Evolutionary conservation across 2,797 vertebrate species (phyloP), one percentile per base, ranked within the genome.

Genomic region (Meriones psammophilus): DNA sequence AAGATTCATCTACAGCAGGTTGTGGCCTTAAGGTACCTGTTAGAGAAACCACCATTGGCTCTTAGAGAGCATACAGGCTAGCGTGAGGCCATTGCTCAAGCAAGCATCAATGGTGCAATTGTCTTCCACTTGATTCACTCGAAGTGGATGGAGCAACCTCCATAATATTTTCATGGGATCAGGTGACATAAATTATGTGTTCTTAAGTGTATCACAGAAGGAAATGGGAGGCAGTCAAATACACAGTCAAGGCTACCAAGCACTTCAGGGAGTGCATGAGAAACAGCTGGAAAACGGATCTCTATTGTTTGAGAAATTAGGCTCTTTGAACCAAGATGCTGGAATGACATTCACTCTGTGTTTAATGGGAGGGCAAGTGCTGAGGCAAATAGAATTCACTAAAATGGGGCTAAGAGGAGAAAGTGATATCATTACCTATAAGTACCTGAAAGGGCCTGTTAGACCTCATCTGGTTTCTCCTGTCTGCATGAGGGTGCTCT

Each of bases 381-480:
- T 89, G 62, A 96, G 83, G 54, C 58, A 92, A 54, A 96, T 33
- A 36, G 33, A 96, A 80, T 80, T 50, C 81, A 94, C 15, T 50
- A 90, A 83, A 97, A 96, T 91, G 22, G 91, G 80, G 18, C 17
- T 30, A 42, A 92, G 64, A 84, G 2, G 84, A 95, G 33, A 62
- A 84, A 94, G 15, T 24, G 74, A 56, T 22, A 28, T 8, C 10
- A 46, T 74, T 71, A 93, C 8, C 39, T 36, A 36, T 8, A 74
- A 91, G 94, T 87, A 79, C 58, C 8, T 17, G 18, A 81, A 96
- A 92, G 84, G 79, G 50, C 8, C n/a, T 42, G 2, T 77, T 74
- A 91, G 66, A 83, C 56, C 39, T 64, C 77, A 78, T 28, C 28
- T 60, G 62, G 20, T 58, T 69, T 95, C 58, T 68, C 14, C 12